A percentile compares a stretch with the other conserved stretches of the same genome.
phyloP scores from a whole-genome alignment of 2,113 vertebrate species.

The Mus spicilegus region DNA sequence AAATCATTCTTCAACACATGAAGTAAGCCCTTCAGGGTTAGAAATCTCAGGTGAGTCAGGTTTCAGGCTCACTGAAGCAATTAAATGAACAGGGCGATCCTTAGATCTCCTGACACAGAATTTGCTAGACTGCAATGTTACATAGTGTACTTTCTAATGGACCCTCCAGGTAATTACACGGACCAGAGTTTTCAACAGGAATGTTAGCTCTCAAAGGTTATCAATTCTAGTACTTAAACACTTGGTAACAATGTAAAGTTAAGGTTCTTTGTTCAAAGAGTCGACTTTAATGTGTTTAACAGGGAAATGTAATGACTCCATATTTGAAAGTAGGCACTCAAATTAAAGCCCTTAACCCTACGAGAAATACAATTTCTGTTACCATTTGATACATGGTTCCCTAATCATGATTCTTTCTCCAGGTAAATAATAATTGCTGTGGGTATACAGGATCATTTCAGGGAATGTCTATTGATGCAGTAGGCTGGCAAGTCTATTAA shows the following conservation, averaged over 20 bases:
- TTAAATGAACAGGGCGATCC: background rate
- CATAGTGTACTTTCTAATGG: background rate
- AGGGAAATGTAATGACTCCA: background rate
- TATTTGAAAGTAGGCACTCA: background rate
- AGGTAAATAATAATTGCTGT: background rate
- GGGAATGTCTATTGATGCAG: background rate
- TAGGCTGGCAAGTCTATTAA: background rate
- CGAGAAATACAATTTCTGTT: background rate
- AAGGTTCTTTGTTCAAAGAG: background rate
- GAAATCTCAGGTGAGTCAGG: background rate
- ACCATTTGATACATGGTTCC: background rate
- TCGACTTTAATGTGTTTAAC: background rate
- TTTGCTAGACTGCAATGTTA: background rate
- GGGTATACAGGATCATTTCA: background rate
- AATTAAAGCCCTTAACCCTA: background rate
- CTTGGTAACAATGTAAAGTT: background rate
- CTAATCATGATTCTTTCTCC: background rate
- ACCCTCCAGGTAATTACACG: background rate
- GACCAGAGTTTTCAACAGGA: background rate
- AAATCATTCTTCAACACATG: background rate
- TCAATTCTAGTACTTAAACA: background rate
- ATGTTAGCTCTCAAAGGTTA: background rate
- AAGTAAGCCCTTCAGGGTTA: background rate
- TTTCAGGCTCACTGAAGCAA: background rate
- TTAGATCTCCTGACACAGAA: background rate